A percentile compares a stretch with the other conserved stretches of the same genome.
These are phyloP conservation scores for Microtus oregoni DNA, from an alignment of 2,113 vertebrate species.

Conservation along the genomic window DNA sequence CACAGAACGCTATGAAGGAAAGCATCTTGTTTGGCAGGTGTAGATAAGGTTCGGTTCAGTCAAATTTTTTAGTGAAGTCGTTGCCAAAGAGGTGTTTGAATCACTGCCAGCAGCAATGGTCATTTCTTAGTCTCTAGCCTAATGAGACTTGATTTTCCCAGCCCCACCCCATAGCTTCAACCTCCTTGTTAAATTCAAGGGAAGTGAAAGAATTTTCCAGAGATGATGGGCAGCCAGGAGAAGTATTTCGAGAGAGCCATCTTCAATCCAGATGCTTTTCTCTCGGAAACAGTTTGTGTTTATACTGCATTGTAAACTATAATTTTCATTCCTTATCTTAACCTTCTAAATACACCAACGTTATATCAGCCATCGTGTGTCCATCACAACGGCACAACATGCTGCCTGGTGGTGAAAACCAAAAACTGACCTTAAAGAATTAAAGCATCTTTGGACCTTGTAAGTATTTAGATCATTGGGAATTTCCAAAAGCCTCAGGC, in stretches of 20 bases:
- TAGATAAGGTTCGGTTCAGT: slow-evolving; percentile 24
- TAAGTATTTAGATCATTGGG: slow-evolving; percentile 54
- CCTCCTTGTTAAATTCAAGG: background rate
- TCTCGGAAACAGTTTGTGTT: slow-evolving; percentile 55
- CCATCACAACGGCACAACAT: slow-evolving; percentile 30
- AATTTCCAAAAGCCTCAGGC: slow-evolving; percentile 40
- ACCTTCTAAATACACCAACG: background rate
- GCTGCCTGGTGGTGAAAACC: slow-evolving; percentile 58
- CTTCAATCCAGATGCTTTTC: slow-evolving; percentile 12
- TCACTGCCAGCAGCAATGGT: slow-evolving; percentile 22
- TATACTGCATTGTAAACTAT: slow-evolving; percentile 33
- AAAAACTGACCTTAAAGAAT: slow-evolving; percentile 58
- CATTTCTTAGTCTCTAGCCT: background rate
- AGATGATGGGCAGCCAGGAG: slow-evolving; percentile 13
- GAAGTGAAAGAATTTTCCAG: background rate
- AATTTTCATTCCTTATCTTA: background rate
- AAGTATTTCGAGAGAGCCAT: slow-evolving; percentile 31
- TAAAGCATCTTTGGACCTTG: slow-evolving; percentile 36
- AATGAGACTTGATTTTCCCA: slow-evolving; percentile 16
- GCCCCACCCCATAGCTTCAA: background rate
- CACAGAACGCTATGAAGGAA: slow-evolving; percentile 45
- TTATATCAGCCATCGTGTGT: background rate
- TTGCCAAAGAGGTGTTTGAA: slow-evolving; percentile 71
- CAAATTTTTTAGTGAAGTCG: slow-evolving; percentile 41
- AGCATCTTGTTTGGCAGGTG: slow-evolving; percentile 37